These are phyloP conservation scores for Drosophila sucinea DNA, from an alignment of 1,140 invertebrate genomes.

Conservation along the genomic window DNA sequence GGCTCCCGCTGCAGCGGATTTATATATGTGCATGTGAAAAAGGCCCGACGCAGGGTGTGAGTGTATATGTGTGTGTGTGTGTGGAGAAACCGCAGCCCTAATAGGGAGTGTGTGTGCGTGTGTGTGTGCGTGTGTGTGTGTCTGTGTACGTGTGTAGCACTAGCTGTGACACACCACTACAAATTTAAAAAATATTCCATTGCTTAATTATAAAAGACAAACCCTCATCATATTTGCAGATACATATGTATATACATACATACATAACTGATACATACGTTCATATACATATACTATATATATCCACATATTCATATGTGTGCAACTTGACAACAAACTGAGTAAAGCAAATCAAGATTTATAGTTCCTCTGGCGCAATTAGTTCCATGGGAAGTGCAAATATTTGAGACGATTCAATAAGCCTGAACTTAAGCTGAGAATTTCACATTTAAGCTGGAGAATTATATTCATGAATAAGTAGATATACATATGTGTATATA, in stretches of 20 bases:
- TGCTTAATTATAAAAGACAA: constrained; percentile 14
- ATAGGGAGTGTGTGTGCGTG: neutral
- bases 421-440: constrained; percentile 22
- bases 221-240: constrained; percentile 9
- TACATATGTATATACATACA: constrained; percentile 12
- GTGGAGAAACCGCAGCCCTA: constrained; percentile 18
- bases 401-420: constrained; percentile 47
- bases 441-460: constrained; percentile 26
- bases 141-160: neutral
- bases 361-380: constrained; percentile 53
- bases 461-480: constrained; percentile 2
- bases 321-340: constrained; percentile 29
- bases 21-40: constrained; percentile 23
- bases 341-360: constrained; percentile 64
- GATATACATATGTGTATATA: neutral
- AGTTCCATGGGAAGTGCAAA: constrained; percentile 46
- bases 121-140: constrained; percentile 2
- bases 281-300: neutral
- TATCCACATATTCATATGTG: neutral
- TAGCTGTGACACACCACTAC: constrained; percentile 2
- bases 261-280: neutral
- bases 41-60: constrained; percentile 19
- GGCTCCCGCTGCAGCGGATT: constrained; percentile 39
- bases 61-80: constrained; percentile 8
- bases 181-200: constrained; percentile 14